Percentiles rank a stretch among this genome's conserved stretches.
Conservation (phyloP, 2,888 invertebrate genomes). For the Coenonympha glycerion region DNA sequence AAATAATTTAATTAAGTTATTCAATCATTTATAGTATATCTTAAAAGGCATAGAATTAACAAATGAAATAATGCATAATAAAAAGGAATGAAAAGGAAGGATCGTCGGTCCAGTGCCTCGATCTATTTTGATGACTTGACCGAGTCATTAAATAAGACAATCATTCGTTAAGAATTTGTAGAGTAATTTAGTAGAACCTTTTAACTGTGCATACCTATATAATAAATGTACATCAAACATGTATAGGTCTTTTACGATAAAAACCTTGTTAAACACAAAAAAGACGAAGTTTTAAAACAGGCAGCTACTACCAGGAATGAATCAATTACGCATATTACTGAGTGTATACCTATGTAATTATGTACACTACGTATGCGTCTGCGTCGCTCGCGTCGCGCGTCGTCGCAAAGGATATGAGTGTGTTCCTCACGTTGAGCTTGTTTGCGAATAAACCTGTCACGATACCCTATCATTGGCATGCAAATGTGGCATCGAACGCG, state of each 20-base stretch:
- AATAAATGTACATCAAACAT: background rate
- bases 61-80: too few species aligned
- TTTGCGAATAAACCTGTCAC: constrained; percentile 24
- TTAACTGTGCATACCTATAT: too few species aligned
- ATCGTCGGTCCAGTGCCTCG: too few species aligned
- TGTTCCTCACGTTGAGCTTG: constrained; percentile 18
- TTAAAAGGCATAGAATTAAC: too few species aligned
- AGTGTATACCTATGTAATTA: constrained; percentile 3
- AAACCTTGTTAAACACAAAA: background rate
- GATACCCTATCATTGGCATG: constrained; percentile 24
- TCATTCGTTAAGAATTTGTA: too few species aligned
- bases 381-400: background rate
- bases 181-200: too few species aligned
- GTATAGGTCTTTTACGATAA: background rate
- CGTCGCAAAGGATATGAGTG: constrained; percentile 19
- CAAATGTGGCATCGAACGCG: constrained; percentile 26
- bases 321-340: constrained; percentile 18
- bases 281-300: background rate
- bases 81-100: too few species aligned
- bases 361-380: too few species aligned
- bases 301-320: constrained; percentile 14
- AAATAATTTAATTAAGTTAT: too few species aligned
- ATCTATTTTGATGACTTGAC: too few species aligned
- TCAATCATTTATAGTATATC: too few species aligned
- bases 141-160: too few species aligned